Evolutionary conservation across 2,113 vertebrate species (phyloP), one percentile per base, ranked within the genome.

Genomic region (Hiodon tergisus): DNA sequence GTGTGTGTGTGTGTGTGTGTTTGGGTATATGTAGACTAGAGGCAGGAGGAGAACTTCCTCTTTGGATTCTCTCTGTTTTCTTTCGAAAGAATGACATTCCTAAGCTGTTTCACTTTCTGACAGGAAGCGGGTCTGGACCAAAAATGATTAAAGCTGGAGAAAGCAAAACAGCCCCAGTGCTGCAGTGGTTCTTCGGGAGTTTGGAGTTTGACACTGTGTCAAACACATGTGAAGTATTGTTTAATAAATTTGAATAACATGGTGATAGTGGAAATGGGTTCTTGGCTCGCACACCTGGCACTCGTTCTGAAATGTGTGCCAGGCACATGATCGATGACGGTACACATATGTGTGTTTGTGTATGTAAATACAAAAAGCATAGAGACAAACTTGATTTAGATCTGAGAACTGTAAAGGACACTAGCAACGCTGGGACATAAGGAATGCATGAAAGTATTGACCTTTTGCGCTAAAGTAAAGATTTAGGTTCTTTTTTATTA

Each of bases 71-170:
- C 94, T 95, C 95, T 98, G 95, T 97, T 96, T 98, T 97, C 95
- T 97, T 98, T 98, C 93, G 93, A 94, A 90, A 95, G 96, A 95
- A 95, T 98, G 96, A 96, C 96, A 98, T 98, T 98, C 96, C 96
- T 92, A 94, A 94, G 94, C 94, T 94, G 95, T 95, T 97, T 97
- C 94, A 95, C 95, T 97, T 95, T 97, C 92, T 93, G 93, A 93
- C 96, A 96, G 96, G 96, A 98, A 98, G 93, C 96, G 94, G 94
- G 94, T 86, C 88, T 76, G 85, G 84, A 94, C 95, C 96, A 97
- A 92, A 92, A 94, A 93, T 95, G 95, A 98, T 98, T 96, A 94
- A 95, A 96, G 93, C 93, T 91, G 93, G 92, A 92, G 93, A 93
- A 93, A 91, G 93, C 92, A 93, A 89, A 94, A 93, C 93, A 92